Evolutionary conservation across 1,140 invertebrate species (phyloP), one percentile per base, ranked within the genome.

Genomic region (Cherax destructor): DNA sequence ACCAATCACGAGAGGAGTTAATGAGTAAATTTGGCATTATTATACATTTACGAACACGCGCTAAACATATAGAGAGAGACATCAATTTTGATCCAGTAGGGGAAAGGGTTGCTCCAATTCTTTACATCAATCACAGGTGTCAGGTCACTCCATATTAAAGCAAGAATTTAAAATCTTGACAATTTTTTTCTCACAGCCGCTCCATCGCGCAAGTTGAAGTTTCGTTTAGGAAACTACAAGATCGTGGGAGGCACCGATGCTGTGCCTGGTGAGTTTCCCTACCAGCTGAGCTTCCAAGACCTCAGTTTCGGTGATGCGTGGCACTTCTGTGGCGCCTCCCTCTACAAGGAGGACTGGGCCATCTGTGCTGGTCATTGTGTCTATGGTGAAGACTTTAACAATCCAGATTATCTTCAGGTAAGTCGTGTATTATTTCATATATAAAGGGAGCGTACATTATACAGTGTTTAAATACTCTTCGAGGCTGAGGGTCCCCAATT

Each of bases 241-340:
- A 97, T 97, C 21, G 95, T 97, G 3, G 96, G 96, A 1, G 96
- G 96, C 0, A 93, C 95, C 24, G 94, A 95, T 56, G 95, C 95
- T 0, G 93, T 93, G 18, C 96, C 96, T 77, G 94, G 95, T 18
- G 94, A 96, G 84, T 95, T 95, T 80, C 96, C 96, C 0, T 96
- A 96, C 93, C 96, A 96, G 94, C 95, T 96, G 0, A 95, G 95
- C 2, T 93, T 96, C 5, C 94, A 94, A 50, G 88, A 85, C 30
- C 52, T 77, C 78, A 30, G 50, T 78, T 92, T 77, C 21, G 87
- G 94, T 4, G 4, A 5, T 24, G 69, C 21, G 0, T 93, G 93
- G 4, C 96, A 96, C 92, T 94, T 95, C 85, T 97, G 96, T 93
- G 95, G 95, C 61, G 95, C 95, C 18, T 94, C 95, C 21, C 95